A percentile compares a stretch with the other conserved stretches of the same genome.
phyloP scores from a whole-genome alignment of 23 tunicate genomes.

The Ciona savignyi region DNA sequence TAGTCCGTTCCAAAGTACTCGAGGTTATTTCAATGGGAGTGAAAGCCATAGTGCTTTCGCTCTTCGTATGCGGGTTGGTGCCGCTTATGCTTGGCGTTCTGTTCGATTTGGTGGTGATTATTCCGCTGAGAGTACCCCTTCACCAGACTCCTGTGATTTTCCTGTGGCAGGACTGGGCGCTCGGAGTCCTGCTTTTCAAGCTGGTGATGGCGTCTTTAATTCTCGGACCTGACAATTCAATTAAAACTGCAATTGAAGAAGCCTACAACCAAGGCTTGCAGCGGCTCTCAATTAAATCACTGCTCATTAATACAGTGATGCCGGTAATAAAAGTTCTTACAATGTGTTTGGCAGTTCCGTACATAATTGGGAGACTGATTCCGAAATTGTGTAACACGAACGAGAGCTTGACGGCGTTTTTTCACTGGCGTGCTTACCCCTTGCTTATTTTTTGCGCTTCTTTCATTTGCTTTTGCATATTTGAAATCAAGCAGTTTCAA shows the following conservation, averaged over 20 bases:
- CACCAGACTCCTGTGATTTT: conserved; percentile 59
- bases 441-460: conserved; percentile 14
- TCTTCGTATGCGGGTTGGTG: conserved; percentile 22
- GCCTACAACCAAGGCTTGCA: conserved; percentile 57
- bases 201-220: conserved; percentile 21
- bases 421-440: conserved; percentile 46
- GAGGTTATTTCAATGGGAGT: conserved; percentile 9
- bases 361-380: conserved; percentile 24
- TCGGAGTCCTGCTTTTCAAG: conserved; percentile 41
- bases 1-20: conserved; percentile 14
- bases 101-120: conserved; percentile 49
- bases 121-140: conserved; percentile 51
- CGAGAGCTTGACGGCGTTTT: background rate
- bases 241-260: conserved; percentile 40
- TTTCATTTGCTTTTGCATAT: conserved; percentile 15
- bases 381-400: conserved; percentile 9
- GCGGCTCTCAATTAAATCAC: conserved; percentile 17
- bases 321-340: conserved; percentile 20
- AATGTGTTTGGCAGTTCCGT: conserved; percentile 38
- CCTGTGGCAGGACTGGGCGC: conserved; percentile 83
- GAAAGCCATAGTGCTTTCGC: conserved; percentile 18
- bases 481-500: conserved; percentile 59
- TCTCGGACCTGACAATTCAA: conserved; percentile 47
- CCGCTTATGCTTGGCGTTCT: conserved; percentile 59
- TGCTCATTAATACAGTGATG: conserved; percentile 15